Percentiles rank a stretch among this genome's conserved stretches.
These are phyloP conservation scores for Thunnus maccoyii DNA, from an alignment of 2,113 vertebrate species.

Conservation along the genomic window DNA sequence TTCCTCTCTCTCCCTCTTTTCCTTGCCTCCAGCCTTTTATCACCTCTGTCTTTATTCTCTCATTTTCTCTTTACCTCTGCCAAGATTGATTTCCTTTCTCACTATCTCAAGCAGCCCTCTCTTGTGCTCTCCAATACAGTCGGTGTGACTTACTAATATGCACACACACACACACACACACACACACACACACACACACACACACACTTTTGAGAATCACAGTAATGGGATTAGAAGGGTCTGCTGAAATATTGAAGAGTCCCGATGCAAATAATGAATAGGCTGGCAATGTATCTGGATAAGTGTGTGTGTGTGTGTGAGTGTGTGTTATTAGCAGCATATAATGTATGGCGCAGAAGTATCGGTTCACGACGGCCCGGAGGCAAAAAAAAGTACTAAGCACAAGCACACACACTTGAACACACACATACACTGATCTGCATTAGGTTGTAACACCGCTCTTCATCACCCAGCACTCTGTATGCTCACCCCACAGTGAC, in stretches of 20 bases:
- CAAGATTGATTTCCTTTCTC: conserved; percentile 80
- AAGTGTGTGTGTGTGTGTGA: conserved; percentile 68
- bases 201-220: conserved; percentile 62
- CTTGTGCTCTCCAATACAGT: conserved; percentile 56
- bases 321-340: conserved; percentile 76
- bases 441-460: conserved; percentile 48
- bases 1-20: background rate
- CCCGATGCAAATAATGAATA: conserved; percentile 77
- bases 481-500: conserved; percentile 63
- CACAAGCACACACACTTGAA: conserved; percentile 4
- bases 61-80: conserved; percentile 76
- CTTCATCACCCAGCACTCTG: conserved; percentile 66
- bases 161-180: conserved; percentile 34
- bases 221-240: conserved; percentile 77
- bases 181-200: conserved; percentile 29
- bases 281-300: conserved; percentile 64
- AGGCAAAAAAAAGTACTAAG: conserved; percentile 84
- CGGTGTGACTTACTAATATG: conserved; percentile 54
- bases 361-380: conserved; percentile 89
- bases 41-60: conserved; percentile 69
- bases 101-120: conserved; percentile 68
- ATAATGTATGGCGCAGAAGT: conserved; percentile 92
- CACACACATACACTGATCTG: conserved; percentile 19
- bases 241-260: conserved; percentile 81
- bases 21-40: conserved; percentile 65